These are phyloP conservation scores for Hipposideros larvatus DNA, from an alignment of 2,797 vertebrate genomes.

Conservation along the genomic window DNA sequence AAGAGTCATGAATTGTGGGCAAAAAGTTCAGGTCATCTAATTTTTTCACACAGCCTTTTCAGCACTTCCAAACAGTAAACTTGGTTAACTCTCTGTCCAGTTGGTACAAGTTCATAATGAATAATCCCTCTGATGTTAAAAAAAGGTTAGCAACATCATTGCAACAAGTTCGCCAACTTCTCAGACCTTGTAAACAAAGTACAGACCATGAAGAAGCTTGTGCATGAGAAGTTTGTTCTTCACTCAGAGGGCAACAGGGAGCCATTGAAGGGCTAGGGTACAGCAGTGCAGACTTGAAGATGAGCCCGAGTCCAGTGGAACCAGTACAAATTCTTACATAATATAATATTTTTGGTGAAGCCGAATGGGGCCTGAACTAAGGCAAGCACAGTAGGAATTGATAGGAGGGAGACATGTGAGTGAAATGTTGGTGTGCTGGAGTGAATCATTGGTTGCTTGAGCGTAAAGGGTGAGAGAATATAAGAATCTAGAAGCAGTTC, in stretches of 20 bases:
- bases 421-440: not conserved
- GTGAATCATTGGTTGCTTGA: not conserved
- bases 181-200: not conserved
- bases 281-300: not conserved
- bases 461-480: not conserved
- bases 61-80: no score
- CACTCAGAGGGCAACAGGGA: not conserved
- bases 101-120: no score
- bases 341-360: not conserved
- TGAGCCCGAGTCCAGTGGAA: not conserved
- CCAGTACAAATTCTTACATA: not conserved
- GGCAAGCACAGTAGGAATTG: not conserved
- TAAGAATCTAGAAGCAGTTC: rapidly evolving
- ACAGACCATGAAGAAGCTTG: not conserved
- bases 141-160: no score
- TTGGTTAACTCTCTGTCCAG: no score
- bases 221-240: not conserved
- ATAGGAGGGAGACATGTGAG: rapidly evolving
- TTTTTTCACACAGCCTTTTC: no score
- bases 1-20: no score
- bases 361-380: not conserved
- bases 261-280: not conserved
- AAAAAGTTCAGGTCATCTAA: no score
- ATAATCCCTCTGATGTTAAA: no score
- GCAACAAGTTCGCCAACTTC: no score